Base-by-base conservation (phyloP, 1,140 invertebrate genomes). In the Ceratina calcarata region DNA sequence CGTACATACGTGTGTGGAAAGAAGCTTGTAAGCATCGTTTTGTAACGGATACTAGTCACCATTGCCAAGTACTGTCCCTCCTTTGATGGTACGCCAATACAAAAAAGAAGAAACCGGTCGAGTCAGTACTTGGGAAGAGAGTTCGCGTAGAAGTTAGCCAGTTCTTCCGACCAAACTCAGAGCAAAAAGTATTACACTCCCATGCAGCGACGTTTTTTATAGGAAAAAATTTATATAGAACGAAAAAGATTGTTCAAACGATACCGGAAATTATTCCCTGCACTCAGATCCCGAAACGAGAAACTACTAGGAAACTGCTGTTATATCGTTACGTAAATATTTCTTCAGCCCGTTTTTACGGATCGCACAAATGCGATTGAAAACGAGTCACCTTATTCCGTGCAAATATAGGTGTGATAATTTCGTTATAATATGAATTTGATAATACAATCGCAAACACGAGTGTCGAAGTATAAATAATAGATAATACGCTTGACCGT, bases 101-200 rank as follows among this genome's bases (percentile, higher is more conserved):
- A 78, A 69, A 78, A 77, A 81, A 45, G 10, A 73, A 83, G 80
- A 84, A 88, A 88, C 87, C 87, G 87, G 87, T 88, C 85, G 79
- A 84, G 87, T 87, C 83, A 82, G 86, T 87, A 84, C 78, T 73
- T 66, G 66, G 71, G 62, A 75, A 37, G 78, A 78, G 76, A n/a
- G 68, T 78, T 72, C 51, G 60, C 51, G 60, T 64, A 71, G 76
- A 78, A 72, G 69, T 78, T 72, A 57, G 60, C 27, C 32, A 68
- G 68, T 78, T 78, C 68, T 55, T 18, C 16, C 32, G 12, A 18
- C 18, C n/a, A 49, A 37, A 58, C 16, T 4, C n/a, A n/a, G 45
- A 27, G n/a, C 16, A 15, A 72, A 27, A 27, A 20, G 57, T 49
- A 27, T 53, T 58, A 22, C 27, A 45, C 73, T 12, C 7, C 22